Conservation (phyloP, 92 coral and sea anemone genomes). For the Blastomussa wellsi region DNA sequence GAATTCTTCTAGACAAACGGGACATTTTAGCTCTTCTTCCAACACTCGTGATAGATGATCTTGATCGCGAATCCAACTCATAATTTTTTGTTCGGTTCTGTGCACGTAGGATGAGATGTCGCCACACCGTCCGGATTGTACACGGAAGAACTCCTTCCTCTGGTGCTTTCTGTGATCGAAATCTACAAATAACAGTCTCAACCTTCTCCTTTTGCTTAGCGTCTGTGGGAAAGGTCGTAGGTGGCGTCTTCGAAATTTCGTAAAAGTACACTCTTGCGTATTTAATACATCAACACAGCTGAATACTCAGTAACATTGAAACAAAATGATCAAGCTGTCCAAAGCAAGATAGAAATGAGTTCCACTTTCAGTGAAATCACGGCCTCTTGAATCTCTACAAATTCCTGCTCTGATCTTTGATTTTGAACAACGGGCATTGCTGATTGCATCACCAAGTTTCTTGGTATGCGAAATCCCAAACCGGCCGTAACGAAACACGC, state of each 20-base stretch:
- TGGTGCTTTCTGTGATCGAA: not conserved
- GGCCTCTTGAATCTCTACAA: too few species aligned
- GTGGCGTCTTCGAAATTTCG: not conserved
- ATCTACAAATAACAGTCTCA: not conserved
- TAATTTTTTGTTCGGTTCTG: not conserved
- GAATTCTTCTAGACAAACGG: slow-evolving; percentile 59
- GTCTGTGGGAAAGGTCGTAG: not conserved
- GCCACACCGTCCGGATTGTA: not conserved
- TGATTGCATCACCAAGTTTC: not conserved
- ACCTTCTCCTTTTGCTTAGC: not conserved
- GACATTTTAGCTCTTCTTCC: slow-evolving; percentile 60
- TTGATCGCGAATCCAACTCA: slow-evolving; percentile 39
- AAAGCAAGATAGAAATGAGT: not conserved
- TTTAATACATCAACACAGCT: not conserved
- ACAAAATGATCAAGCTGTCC: not conserved
- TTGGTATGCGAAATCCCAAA: not conserved
- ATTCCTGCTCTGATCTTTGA: not conserved
- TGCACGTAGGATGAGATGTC: not conserved
- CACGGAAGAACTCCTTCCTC: not conserved
- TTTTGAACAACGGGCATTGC: not conserved
- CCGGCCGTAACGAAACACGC: not conserved
- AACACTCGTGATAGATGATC: slow-evolving; percentile 27
- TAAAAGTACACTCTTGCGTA: not conserved
- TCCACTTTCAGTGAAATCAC: not conserved
- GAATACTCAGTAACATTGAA: not conserved